A percentile compares a stretch with the other conserved stretches of the same genome.
Conservation (phyloP, 2,888 invertebrate genomes). For the Pterobdella sp. region DNA sequence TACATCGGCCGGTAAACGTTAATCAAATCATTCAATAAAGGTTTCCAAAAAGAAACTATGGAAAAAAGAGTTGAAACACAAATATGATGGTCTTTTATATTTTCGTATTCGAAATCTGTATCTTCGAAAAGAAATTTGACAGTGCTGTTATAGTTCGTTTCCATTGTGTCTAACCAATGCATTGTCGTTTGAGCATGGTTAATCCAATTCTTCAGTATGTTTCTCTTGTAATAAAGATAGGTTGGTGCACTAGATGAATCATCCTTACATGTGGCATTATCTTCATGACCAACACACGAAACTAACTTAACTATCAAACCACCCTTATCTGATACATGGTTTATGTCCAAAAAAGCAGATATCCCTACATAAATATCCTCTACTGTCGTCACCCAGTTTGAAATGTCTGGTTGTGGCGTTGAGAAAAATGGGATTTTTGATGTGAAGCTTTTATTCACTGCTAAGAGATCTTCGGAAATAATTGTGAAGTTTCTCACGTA, state of each 20-base stretch:
- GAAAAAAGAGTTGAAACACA: conserved; percentile 14
- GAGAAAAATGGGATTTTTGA: conserved; percentile 9
- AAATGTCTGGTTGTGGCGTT: conserved; percentile 17
- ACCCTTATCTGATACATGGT: not conserved
- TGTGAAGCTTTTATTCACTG: conserved; percentile 14
- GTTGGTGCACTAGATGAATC: not conserved
- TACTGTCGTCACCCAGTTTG: conserved; percentile 19
- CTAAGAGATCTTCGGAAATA: conserved; percentile 2
- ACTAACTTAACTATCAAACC: not conserved
- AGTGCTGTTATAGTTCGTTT: conserved; percentile 1
- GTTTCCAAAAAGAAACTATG: conserved; percentile 10
- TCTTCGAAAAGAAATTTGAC: not conserved
- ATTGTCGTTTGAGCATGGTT: conserved; percentile 15
- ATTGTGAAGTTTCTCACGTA: conserved; percentile 17
- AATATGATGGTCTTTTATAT: not conserved
- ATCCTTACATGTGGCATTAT: conserved; percentile 7
- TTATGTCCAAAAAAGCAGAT: conserved; percentile 12
- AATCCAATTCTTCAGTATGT: conserved; percentile 12
- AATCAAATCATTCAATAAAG: conserved; percentile 17
- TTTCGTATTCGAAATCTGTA: conserved; percentile 11
- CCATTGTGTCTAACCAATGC: conserved; percentile 6
- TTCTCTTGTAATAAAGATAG: conserved; percentile 12
- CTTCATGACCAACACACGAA: not conserved
- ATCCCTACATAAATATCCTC: conserved; percentile 14
- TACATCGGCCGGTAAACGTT: conserved; percentile 13